Conservation (phyloP, 2,888 invertebrate genomes). For the Heteromurus nitidus region DNA sequence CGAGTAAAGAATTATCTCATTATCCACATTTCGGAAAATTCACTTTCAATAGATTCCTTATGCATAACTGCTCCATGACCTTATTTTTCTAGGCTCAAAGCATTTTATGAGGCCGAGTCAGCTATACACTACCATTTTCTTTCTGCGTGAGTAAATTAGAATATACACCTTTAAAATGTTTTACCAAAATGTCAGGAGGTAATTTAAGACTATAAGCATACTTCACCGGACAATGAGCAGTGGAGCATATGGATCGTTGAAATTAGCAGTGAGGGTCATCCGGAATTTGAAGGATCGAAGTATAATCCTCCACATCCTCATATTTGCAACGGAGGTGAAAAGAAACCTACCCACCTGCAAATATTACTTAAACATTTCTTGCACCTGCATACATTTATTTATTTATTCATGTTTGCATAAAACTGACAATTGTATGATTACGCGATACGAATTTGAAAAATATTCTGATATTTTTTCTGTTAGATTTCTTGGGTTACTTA, state of each 20-base stretch:
- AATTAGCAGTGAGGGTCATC: too few relatives aligned
- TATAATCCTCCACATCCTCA: too few relatives aligned
- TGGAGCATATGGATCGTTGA: too few relatives aligned
- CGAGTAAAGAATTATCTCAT: neutral
- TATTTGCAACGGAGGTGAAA: too few relatives aligned
- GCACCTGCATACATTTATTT: neutral
- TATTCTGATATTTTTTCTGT: conserved; percentile 13
- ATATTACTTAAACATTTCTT: neutral
- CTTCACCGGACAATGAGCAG: too few relatives aligned
- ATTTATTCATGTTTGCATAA: neutral
- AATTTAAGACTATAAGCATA: neutral
- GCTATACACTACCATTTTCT: neutral
- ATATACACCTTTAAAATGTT: neutral
- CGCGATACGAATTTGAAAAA: neutral
- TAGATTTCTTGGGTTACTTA: conserved; percentile 31
- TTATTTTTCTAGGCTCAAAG: neutral
- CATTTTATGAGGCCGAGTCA: neutral
- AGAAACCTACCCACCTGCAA: neutral
- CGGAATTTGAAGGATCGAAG: too few relatives aligned
- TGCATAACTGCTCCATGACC: neutral
- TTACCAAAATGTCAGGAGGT: neutral
- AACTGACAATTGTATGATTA: neutral
- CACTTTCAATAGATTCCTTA: neutral
- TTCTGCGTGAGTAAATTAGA: conserved; percentile 6
- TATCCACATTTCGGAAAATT: neutral